A percentile compares a stretch with the other conserved stretches of the same genome.
These are phyloP conservation scores for Oplegnathus fasciatus DNA, from an alignment of 2,113 vertebrate species.

Conservation along the genomic window DNA sequence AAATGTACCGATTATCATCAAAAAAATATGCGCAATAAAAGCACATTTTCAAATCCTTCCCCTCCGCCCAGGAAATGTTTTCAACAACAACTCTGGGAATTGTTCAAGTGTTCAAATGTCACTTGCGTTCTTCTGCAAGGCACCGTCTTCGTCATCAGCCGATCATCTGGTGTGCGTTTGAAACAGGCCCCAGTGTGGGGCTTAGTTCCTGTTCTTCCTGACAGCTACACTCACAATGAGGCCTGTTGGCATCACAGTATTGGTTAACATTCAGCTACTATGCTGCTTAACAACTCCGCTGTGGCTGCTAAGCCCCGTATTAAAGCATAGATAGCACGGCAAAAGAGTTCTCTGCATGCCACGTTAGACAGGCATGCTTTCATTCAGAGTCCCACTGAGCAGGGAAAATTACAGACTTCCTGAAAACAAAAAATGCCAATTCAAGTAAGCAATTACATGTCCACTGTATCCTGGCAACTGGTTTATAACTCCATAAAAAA, in stretches of 20 bases:
- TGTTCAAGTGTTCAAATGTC: conserved; percentile 41
- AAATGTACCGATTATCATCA: conserved; percentile 37
- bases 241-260: conserved; percentile 49
- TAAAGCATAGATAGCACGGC: conserved; percentile 55
- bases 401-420: conserved; percentile 41
- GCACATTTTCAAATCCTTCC: conserved; percentile 42
- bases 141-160: conserved; percentile 31
- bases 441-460: conserved; percentile 24
- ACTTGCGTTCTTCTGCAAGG: conserved; percentile 13
- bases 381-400: conserved; percentile 37
- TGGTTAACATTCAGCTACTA: conserved; percentile 71
- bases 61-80: conserved; percentile 30
- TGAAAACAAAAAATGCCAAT: conserved; percentile 8
- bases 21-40: conserved; percentile 5
- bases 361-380: conserved; percentile 48
- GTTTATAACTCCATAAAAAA: conserved; percentile 6
- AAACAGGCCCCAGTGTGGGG: conserved; percentile 46
- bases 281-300: conserved; percentile 63
- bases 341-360: conserved; percentile 55
- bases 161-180: conserved; percentile 45
- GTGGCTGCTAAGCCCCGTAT: conserved; percentile 68
- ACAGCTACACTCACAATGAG: conserved; percentile 63
- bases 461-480: conserved; percentile 30
- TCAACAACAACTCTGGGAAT: conserved; percentile 33
- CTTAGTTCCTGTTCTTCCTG: conserved; percentile 58